Base-by-base conservation (phyloP, 2,888 invertebrate species). In the Hylaea fasciaria region DNA sequence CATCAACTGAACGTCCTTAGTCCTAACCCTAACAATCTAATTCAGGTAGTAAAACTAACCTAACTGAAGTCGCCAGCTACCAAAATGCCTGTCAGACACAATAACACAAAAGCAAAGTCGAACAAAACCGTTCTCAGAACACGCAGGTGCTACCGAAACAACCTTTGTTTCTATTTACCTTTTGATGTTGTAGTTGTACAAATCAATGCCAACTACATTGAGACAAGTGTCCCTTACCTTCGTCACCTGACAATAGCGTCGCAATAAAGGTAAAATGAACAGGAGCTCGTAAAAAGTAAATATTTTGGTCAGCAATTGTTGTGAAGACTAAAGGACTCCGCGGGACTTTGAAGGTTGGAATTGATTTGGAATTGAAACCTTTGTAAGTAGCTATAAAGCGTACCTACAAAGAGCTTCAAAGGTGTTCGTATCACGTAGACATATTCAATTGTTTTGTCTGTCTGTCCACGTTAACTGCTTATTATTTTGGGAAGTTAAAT, bases 261-360 rank as follows among this genome's bases (percentile, higher is more conserved):
- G 51, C 62, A 62, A 10, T 16, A 58, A 69, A 60, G 64, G 59
- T 57, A 53, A 46, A 60, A 39, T 32, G 45, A 54, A 70, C 73
- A 70, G 69, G 59, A 77, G 81, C 76, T 69, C 45, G 58, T 70
- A 76, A 70, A 51, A 75, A 77, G 86, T 88, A 85, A 87, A 88
- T 88, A 87, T 87, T 88, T 87, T 87, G 88, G 88, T 83, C 69
- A 60, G 50, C 57, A 76, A 86, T 85, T 83, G 84, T 51, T 17
- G 16, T 13, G 46, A 45, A 66, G 57, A 65, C 57, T 61, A 48
- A 29, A 70, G 57, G 32, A 47, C 71, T 29, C 76, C 53, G 66
- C 67, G 65, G 76, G 76, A 65, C 56, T 67, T 60, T 64, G 58
- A 54, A 62, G 53, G 57, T 32, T 62, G 14, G 51, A 65, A 69